A percentile compares a stretch with the other conserved stretches of the same genome.
phyloP scores from a whole-genome alignment of 1,140 invertebrate genomes.

The Ips nitidus region DNA sequence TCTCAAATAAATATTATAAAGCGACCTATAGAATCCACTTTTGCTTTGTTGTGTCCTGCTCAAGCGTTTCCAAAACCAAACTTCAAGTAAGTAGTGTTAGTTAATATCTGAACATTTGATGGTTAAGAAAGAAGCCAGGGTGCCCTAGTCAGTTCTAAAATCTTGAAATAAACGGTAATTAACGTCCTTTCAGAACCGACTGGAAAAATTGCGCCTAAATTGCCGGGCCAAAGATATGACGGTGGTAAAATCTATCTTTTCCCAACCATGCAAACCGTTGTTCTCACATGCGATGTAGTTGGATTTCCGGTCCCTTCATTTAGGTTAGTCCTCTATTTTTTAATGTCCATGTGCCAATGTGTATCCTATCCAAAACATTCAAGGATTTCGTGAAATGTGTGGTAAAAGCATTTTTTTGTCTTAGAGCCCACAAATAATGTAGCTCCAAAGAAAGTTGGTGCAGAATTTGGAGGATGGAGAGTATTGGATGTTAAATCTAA shows the following conservation, averaged over 20 bases:
- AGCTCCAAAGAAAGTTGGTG: constrained; percentile 59
- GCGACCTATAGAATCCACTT: constrained; percentile 39
- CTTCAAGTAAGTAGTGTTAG: constrained; percentile 62
- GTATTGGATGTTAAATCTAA: constrained; percentile 63
- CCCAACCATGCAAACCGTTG: constrained; percentile 43
- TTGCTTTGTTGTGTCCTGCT: constrained; percentile 67
- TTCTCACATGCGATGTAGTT: constrained; percentile 60
- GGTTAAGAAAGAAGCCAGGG: neutral
- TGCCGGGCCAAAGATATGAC: constrained; percentile 61
- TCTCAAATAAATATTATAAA: constrained; percentile 51
- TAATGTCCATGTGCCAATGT: neutral
- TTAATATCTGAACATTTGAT: neutral
- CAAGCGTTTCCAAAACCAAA: constrained; percentile 69
- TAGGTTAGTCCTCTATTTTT: constrained; percentile 52
- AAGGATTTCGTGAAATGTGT: neutral
- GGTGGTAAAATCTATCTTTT: constrained; percentile 66
- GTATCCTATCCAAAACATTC: neutral
- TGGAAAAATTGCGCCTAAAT: constrained; percentile 66
- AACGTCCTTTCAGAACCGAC: constrained; percentile 60
- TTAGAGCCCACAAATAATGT: constrained; percentile 57
- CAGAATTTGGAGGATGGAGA: constrained; percentile 67
- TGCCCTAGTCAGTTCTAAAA: neutral
- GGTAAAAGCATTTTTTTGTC: neutral
- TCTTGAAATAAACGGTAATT: too few relatives aligned
- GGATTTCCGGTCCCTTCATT: constrained; percentile 61